Evolutionary conservation across 2,888 invertebrate genomes (phyloP).

Genomic region (Drosophila neotestacea): DNA sequence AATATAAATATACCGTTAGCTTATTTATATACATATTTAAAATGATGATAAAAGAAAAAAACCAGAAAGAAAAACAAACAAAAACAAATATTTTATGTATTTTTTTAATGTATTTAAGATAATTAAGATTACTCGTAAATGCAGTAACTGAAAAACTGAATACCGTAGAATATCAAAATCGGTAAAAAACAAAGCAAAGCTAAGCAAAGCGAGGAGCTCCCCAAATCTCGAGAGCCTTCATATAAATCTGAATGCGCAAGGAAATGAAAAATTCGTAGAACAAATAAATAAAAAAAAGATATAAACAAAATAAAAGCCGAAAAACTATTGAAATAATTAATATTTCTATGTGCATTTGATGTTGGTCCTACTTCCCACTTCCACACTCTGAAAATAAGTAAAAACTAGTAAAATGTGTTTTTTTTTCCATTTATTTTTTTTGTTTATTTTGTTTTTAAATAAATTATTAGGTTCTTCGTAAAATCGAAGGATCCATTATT

Average conservation of each 20-base stretch:
- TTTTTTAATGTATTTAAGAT: slow-evolving; percentile 77
- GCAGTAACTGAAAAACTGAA: slow-evolving; percentile 44
- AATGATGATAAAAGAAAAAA: slow-evolving; percentile 22
- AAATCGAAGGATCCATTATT: slow-evolving; percentile 82
- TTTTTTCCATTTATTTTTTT: slow-evolving; percentile 62
- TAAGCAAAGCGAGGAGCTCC: slow-evolving; percentile 38
- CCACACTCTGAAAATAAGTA: not conserved
- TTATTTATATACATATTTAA: slow-evolving; percentile 72
- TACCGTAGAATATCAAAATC: slow-evolving; percentile 44
- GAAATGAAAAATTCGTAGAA: slow-evolving; percentile 55
- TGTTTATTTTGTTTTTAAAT: slow-evolving; percentile 76
- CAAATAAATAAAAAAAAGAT: slow-evolving; percentile 33
- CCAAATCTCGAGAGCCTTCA: slow-evolving; percentile 18
- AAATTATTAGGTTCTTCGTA: slow-evolving; percentile 83
- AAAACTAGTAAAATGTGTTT: slow-evolving; percentile 10
- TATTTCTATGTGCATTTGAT: slow-evolving; percentile 20
- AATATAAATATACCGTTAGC: slow-evolving; percentile 73
- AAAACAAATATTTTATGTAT: slow-evolving; percentile 72
- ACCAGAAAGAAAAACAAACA: slow-evolving; percentile 21
- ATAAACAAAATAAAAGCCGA: slow-evolving; percentile 16
- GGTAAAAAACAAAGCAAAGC: slow-evolving; percentile 26
- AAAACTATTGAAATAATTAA: slow-evolving; percentile 18
- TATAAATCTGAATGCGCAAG: slow-evolving; percentile 56
- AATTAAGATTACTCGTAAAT: slow-evolving; percentile 69
- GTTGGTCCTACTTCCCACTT: not conserved